Evolutionary conservation across 2,888 invertebrate species (phyloP).

Genomic region (Campaea margaritaria): DNA sequence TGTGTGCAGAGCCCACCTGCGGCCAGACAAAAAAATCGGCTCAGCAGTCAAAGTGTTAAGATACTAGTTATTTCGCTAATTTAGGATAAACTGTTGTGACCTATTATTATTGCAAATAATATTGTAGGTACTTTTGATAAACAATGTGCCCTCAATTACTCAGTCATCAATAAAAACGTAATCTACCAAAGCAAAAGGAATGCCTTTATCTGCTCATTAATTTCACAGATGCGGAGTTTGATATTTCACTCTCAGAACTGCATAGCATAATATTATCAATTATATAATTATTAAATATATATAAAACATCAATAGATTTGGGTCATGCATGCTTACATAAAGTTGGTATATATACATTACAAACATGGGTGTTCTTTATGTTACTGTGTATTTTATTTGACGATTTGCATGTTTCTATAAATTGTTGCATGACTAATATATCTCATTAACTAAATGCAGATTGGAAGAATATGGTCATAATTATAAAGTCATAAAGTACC

Average conservation of each 20-base stretch:
- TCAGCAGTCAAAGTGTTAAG: too few relatives aligned
- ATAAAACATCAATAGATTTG: not conserved
- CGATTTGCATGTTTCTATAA: slow-evolving; percentile 16
- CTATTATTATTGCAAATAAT: too few relatives aligned
- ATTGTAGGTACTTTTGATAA: too few relatives aligned
- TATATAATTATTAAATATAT: not conserved
- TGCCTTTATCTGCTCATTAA: slow-evolving; percentile 3
- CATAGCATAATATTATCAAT: too few relatives aligned
- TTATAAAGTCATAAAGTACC: slow-evolving; percentile 15
- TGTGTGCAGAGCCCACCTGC: too few relatives aligned
- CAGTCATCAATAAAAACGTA: not conserved
- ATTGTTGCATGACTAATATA: slow-evolving; percentile 25
- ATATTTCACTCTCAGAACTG: slow-evolving; percentile 3
- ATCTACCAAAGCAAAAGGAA: not conserved
- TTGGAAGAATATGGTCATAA: slow-evolving; percentile 28
- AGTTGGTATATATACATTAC: not conserved
- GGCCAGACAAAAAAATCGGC: too few relatives aligned
- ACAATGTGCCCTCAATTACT: not conserved
- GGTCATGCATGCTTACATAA: slow-evolving; percentile 3
- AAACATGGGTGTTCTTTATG: slow-evolving; percentile 5
- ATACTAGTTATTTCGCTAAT: too few relatives aligned
- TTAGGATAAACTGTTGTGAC: too few relatives aligned
- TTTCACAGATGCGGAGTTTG: slow-evolving; percentile 8
- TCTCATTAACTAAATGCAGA: slow-evolving; percentile 12
- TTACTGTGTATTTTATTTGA: slow-evolving; percentile 7